Conservation (phyloP, 2,888 invertebrate species). For the Caenorhabditis sp. region DNA sequence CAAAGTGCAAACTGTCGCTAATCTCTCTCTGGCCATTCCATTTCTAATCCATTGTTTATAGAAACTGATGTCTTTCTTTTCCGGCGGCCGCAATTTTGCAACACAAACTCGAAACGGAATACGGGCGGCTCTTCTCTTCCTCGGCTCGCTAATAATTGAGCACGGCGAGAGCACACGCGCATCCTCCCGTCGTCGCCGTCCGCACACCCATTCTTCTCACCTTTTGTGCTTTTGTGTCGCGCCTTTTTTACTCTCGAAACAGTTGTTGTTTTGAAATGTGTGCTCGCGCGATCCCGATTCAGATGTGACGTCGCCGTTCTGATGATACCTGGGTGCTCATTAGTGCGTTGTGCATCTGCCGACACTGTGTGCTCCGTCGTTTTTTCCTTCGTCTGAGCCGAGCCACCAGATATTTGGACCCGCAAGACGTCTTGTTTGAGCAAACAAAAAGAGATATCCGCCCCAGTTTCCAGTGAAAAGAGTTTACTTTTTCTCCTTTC, state of each 20-base stretch:
- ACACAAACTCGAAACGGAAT: constrained; percentile 39
- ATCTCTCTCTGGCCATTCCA: neutral
- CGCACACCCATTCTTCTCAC: constrained; percentile 22
- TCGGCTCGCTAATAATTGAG: constrained; percentile 35
- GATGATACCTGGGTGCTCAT: no score
- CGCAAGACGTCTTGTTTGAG: constrained; percentile 39
- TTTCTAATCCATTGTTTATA: constrained; percentile 50
- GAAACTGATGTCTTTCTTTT: neutral
- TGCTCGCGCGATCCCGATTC: neutral
- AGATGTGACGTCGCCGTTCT: no score
- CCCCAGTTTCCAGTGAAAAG: constrained; percentile 9
- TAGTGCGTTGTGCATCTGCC: neutral
- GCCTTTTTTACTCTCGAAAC: constrained; percentile 5
- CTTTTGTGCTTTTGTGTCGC: constrained; percentile 26
- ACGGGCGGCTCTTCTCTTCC: neutral
- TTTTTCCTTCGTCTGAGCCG: neutral
- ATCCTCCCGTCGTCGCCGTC: neutral
- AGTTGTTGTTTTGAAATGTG: constrained; percentile 15
- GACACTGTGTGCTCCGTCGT: neutral
- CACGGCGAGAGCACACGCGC: constrained; percentile 7
- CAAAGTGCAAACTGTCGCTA: no score
- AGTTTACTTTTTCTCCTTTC: constrained; percentile 33
- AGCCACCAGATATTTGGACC: constrained; percentile 20
- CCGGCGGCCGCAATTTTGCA: neutral
- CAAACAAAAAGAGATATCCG: constrained; percentile 48